Base-by-base conservation (phyloP, 2,888 invertebrate species). In the Tinea pellionella region DNA sequence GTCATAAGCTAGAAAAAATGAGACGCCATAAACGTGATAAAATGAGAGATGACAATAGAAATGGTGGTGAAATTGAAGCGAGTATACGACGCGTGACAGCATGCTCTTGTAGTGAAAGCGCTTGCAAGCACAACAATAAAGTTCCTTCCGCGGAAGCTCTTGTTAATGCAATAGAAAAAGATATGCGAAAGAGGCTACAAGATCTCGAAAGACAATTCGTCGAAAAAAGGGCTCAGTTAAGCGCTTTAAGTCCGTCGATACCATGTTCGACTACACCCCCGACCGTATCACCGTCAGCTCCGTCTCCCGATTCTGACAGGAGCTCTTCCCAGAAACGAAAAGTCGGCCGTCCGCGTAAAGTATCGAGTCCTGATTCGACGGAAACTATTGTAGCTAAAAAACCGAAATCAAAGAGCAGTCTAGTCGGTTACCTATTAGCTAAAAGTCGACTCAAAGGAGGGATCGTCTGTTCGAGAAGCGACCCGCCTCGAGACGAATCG, bases 341-440 rank as follows among this genome's bases (percentile, higher is more conserved):
- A 84, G 94, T 94, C 0, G 94, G 94, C 0, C 87, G 94, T 65
- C 95, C 95, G 0, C 91, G 93, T 64, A 94, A 94, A 70, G 87
- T 93, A 11, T 89, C 90, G 60, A 89, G 89, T 61, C 89, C 88
- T 3, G 89, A 90, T 64, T 89, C 90, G 0, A 93, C 93, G 0
- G 94, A 95, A 78, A 94, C 94, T 0, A 94, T 94, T 59, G 94
- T 94, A 0, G 93, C 94, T 2, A 95, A 95, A 72, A 94, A 94
- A 72, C 92, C 93, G 0, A 92, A 92, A 70, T 90, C 89, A n/a
- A 91, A 91, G 63, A 90, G 89, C 66, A 90, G 89, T 63, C 79
- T 92, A 2, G 92, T 92, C 1, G 91, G 92, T 0, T 92, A 90
- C 67, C 76, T 93, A 59, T 70, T 92, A 61, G 91, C 92, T 1